These are phyloP conservation scores for Dicrurus megarhynchus DNA, from an alignment of 2,113 vertebrate species.

Conservation along the genomic window DNA sequence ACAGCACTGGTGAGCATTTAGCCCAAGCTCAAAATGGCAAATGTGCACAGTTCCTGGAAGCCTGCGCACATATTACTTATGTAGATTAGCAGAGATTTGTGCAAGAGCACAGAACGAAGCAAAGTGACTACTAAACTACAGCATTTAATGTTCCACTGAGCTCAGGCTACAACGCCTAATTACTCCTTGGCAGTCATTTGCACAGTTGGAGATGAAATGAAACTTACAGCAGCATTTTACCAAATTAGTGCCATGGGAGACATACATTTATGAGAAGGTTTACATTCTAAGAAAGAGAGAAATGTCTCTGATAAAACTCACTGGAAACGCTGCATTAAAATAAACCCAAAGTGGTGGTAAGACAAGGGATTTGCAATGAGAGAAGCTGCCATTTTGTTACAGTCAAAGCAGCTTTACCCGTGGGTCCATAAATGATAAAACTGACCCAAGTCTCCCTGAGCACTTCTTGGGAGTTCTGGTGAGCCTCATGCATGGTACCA, in stretches of 20 bases:
- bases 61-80: not conserved
- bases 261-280: not conserved
- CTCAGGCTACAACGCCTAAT: not conserved
- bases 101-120: not conserved
- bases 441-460: not conserved
- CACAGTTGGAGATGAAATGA: not conserved
- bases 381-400: not conserved
- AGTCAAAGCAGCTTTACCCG: not conserved
- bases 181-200: not conserved
- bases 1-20: not conserved
- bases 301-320: not conserved
- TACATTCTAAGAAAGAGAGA: not conserved
- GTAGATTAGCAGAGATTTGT: conserved; percentile 24
- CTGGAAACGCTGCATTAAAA: not conserved
- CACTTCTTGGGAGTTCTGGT: not conserved
- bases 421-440: not conserved
- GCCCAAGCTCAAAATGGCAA: not conserved
- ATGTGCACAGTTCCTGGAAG: not conserved
- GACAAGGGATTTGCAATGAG: not conserved
- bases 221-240: not conserved
- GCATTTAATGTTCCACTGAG: not conserved
- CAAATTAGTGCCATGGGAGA: not conserved
- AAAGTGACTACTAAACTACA: not conserved
- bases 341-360: not conserved
- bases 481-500: not conserved